Percentiles rank a stretch among this genome's conserved stretches.
phyloP scores from a whole-genome alignment of 2,888 invertebrate species.

The Agriopis leucophaearia region DNA sequence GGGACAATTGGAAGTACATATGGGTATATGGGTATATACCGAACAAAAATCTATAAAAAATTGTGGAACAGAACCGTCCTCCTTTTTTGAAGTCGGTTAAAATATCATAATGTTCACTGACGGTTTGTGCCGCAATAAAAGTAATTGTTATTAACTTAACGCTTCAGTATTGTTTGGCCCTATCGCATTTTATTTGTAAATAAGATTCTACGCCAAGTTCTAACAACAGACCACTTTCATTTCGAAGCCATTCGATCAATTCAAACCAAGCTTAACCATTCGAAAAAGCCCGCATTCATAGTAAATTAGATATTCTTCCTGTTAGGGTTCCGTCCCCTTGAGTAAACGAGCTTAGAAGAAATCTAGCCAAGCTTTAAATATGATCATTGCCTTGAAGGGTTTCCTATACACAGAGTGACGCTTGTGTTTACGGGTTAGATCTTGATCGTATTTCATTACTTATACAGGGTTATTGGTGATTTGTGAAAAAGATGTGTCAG shows the following conservation, averaged over 20 bases:
- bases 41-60: too few species aligned
- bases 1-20: too few species aligned
- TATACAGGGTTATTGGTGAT: too few species aligned
- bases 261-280: constrained; percentile 20
- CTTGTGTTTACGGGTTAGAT: constrained; percentile 7
- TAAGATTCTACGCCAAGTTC: constrained; percentile 6
- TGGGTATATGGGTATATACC: too few species aligned
- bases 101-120: too few species aligned
- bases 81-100: too few species aligned
- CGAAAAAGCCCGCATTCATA: constrained; percentile 56
- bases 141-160: neutral
- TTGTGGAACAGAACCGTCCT: too few species aligned
- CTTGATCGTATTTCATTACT: too few species aligned
- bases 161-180: neutral
- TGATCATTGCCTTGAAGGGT: constrained; percentile 59
- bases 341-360: constrained; percentile 64
- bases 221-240: constrained; percentile 16
- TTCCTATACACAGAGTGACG: constrained; percentile 53
- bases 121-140: too few species aligned
- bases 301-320: constrained; percentile 33
- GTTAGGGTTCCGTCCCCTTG: constrained; percentile 22
- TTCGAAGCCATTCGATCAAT: constrained; percentile 30
- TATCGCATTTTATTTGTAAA: constrained; percentile 6
- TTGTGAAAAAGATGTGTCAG: too few species aligned
- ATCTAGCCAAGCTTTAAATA: constrained; percentile 68